Evolutionary conservation across 2,113 vertebrate genomes (phyloP).

Genomic region (Tursiops truncatus): DNA sequence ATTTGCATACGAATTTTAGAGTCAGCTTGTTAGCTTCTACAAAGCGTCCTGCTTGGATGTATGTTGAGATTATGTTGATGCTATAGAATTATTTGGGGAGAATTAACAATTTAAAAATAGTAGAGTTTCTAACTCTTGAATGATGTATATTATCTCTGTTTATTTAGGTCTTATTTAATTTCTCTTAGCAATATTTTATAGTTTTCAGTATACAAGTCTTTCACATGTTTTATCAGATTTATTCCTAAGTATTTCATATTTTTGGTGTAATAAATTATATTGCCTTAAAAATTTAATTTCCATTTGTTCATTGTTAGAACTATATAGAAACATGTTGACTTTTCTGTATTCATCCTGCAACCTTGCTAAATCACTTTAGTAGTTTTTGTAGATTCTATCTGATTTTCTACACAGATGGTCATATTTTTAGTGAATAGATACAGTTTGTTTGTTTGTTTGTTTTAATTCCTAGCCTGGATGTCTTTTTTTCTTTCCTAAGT

Average conservation of each 20-base stretch:
- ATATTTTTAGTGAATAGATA: conserved; percentile 6
- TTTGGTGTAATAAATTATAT: not conserved
- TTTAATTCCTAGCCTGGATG: not conserved
- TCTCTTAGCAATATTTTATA: not conserved
- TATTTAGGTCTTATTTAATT: not conserved
- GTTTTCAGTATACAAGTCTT: not conserved
- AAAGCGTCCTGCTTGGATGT: not conserved
- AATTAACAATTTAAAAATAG: not conserved
- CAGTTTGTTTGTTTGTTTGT: not conserved
- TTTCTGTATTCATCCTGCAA: not conserved
- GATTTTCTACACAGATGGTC: not conserved
- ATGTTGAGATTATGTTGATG: not conserved
- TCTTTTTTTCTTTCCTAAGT: not conserved
- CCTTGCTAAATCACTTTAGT: not conserved
- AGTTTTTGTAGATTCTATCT: not conserved
- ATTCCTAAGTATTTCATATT: not conserved
- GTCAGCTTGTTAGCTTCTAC: not conserved
- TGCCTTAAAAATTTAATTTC: not conserved
- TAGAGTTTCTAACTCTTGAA: not conserved
- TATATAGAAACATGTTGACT: not conserved
- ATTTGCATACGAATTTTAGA: not conserved
- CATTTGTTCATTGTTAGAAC: not conserved
- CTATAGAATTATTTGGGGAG: not conserved
- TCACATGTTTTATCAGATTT: not conserved
- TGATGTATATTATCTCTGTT: not conserved